Conservation (phyloP, 2,797 vertebrate genomes). For the Buceros bicornis region DNA sequence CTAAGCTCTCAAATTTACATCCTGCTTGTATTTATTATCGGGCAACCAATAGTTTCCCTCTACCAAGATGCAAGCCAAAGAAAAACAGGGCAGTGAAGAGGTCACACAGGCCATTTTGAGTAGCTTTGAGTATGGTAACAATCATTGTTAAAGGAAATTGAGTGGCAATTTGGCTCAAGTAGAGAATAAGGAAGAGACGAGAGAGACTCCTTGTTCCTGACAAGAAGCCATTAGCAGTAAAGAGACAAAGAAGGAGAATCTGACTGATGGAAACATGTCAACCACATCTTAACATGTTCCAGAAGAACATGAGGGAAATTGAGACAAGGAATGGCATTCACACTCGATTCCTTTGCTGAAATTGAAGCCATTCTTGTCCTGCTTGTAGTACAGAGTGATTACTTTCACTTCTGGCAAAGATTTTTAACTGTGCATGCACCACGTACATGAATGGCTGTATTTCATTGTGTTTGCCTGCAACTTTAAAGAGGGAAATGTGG, state of each 20-base stretch:
- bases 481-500: neutral
- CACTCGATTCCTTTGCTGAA: neutral
- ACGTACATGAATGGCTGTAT: neutral
- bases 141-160: neutral
- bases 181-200: neutral
- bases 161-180: neutral
- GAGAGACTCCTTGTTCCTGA: neutral
- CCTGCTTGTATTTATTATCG: neutral
- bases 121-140: neutral
- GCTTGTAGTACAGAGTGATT: neutral
- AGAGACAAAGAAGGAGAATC: neutral
- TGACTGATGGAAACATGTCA: rapidly evolving
- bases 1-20: neutral
- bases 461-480: neutral
- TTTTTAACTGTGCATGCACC: neutral
- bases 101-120: neutral
- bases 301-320: neutral
- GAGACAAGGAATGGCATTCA: neutral
- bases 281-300: neutral
- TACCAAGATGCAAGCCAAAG: neutral
- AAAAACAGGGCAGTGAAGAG: neutral
- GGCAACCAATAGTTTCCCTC: neutral
- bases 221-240: neutral
- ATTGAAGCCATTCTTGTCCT: neutral
- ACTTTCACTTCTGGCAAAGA: neutral